These are phyloP conservation scores for Hirtodrosophila confusa DNA, from an alignment of 2,888 invertebrate species.

Conservation along the genomic window DNA sequence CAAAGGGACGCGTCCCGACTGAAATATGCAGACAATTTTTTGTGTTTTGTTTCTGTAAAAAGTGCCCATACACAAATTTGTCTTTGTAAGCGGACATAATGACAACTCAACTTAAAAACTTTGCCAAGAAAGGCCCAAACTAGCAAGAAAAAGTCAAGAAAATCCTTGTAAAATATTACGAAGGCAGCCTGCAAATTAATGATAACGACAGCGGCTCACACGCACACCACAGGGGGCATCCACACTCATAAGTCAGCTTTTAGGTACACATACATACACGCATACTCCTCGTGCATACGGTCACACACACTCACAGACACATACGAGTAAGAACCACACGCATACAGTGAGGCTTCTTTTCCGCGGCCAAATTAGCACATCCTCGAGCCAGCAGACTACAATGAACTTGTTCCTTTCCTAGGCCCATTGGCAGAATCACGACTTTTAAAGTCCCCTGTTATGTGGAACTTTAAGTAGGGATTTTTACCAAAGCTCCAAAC, in stretches of 20 bases:
- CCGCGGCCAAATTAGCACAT: background rate
- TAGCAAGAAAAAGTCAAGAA: conserved; percentile 38
- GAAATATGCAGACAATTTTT: conserved; percentile 23
- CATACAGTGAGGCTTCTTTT: conserved; percentile 3
- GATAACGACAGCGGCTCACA: conserved; percentile 63
- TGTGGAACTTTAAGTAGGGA: no score
- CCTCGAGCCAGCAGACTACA: no score
- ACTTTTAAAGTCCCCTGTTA: no score
- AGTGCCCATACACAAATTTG: conserved; percentile 46
- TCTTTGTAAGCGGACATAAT: conserved; percentile 50
- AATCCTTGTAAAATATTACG: conserved; percentile 72
- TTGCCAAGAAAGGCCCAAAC: conserved; percentile 43
- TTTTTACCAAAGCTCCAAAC: no score
- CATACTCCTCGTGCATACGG: background rate
- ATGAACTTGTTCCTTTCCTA: no score
- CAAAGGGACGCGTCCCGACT: background rate
- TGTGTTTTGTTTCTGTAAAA: conserved; percentile 15
- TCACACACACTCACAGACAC: background rate
- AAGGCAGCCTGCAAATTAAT: conserved; percentile 74
- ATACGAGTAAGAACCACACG: background rate
- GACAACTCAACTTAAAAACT: conserved; percentile 62
- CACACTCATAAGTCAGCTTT: conserved; percentile 21
- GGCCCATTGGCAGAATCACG: no score
- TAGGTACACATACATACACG: conserved; percentile 10
- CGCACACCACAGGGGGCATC: conserved; percentile 19